These are phyloP conservation scores for Cochlearius cochlearius DNA, from an alignment of 2,113 vertebrate genomes.

Conservation along the genomic window DNA sequence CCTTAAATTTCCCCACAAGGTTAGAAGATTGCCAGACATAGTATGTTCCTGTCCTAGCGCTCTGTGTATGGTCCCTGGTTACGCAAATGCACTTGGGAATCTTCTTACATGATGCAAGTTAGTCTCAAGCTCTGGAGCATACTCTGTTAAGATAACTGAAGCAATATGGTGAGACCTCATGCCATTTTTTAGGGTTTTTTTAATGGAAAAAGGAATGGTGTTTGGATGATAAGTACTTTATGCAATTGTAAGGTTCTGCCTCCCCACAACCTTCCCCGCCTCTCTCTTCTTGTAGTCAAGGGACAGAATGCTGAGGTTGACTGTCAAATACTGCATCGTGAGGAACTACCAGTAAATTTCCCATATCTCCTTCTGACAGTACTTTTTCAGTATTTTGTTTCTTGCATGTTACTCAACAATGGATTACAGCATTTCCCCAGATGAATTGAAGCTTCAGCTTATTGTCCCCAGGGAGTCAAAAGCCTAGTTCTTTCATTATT, in stretches of 20 bases:
- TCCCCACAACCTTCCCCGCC: accelerated
- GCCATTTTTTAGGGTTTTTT: background rate
- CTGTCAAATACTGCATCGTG: background rate
- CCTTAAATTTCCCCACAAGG: background rate
- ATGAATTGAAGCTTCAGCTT: background rate
- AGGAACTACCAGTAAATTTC: background rate
- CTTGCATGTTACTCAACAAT: background rate
- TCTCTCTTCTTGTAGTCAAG: background rate
- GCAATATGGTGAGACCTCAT: background rate
- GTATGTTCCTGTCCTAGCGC: no score
- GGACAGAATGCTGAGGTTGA: background rate
- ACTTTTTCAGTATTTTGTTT: background rate
- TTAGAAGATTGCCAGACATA: background rate
- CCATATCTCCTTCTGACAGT: background rate
- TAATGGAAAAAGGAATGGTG: background rate
- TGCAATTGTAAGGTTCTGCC: background rate
- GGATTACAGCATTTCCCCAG: background rate
- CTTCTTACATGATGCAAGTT: background rate
- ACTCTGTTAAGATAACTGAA: background rate
- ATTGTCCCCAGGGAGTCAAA: background rate
- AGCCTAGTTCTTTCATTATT: background rate
- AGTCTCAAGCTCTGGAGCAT: background rate
- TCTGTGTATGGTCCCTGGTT: background rate
- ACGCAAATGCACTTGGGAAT: background rate
- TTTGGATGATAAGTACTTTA: background rate